phyloP scores from a whole-genome alignment of 2,113 vertebrate genomes.

The Coptodon rendalli region DNA sequence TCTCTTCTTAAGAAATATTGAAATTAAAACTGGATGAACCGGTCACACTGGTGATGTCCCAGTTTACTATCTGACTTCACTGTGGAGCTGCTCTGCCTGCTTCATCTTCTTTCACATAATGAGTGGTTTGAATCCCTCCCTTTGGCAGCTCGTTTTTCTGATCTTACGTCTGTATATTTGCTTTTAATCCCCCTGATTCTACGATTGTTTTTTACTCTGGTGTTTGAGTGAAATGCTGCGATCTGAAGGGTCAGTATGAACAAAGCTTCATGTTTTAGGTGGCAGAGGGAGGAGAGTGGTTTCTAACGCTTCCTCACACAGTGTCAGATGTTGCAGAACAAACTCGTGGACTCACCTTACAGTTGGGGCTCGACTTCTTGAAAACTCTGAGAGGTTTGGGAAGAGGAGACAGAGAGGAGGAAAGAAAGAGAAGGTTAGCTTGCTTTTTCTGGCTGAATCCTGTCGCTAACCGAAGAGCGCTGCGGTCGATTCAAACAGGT shows the following conservation, averaged over 20 bases:
- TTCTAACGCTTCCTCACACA: background rate
- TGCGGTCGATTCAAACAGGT: background rate
- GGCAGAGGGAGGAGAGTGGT: accelerated
- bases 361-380: slow-evolving; percentile 78
- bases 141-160: background rate
- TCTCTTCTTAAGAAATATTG: background rate
- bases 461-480: background rate
- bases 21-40: background rate
- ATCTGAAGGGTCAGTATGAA: background rate
- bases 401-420: background rate
- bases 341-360: slow-evolving; percentile 61
- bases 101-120: background rate
- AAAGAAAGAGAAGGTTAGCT: background rate
- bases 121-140: background rate
- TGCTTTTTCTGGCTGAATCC: background rate
- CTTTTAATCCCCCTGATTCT: background rate
- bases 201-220: background rate
- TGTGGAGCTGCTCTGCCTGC: background rate
- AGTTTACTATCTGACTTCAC: background rate
- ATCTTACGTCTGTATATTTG: background rate
- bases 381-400: slow-evolving; percentile 61
- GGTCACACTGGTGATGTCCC: background rate
- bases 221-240: background rate
- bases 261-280: background rate
- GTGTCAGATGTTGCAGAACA: background rate